phyloP scores from a whole-genome alignment of 2,888 invertebrate species.

The Torymus texanus region DNA sequence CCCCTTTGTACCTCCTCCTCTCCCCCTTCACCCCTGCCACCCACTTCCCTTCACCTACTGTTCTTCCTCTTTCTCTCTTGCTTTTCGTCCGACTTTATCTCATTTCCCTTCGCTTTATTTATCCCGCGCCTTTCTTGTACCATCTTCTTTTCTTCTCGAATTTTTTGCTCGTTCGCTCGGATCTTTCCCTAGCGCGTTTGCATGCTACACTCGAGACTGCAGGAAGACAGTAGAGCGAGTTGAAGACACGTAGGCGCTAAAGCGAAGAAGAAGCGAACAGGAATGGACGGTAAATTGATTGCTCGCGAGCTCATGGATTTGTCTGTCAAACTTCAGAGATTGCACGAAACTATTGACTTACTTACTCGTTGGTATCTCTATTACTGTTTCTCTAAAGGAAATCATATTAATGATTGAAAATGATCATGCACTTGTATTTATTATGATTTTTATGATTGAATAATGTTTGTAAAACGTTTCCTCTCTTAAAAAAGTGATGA shows the following conservation, averaged over 20 bases:
- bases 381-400: no score
- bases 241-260: no score
- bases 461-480: no score
- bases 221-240: slow-evolving; percentile 10
- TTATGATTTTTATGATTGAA: no score
- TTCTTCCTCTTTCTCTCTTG: slow-evolving; percentile 4
- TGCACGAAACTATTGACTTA: not conserved
- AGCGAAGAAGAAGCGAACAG: not conserved
- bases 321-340: slow-evolving; percentile 12
- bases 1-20: not conserved
- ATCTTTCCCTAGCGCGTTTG: not conserved
- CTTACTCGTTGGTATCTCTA: not conserved
- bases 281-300: slow-evolving; percentile 28
- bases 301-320: not conserved
- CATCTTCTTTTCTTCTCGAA: not conserved
- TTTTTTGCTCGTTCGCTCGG: slow-evolving; percentile 1
- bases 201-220: no score
- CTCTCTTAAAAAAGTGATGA: no score
- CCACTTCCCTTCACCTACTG: not conserved
- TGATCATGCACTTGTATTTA: no score
- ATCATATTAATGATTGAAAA: no score
- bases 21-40: not conserved
- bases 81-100: slow-evolving; percentile 12
- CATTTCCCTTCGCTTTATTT: slow-evolving; percentile 40
- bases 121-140: slow-evolving; percentile 3